Evolutionary conservation across 2,797 vertebrate species (phyloP).

Genomic region (Decapterus maruadsi): DNA sequence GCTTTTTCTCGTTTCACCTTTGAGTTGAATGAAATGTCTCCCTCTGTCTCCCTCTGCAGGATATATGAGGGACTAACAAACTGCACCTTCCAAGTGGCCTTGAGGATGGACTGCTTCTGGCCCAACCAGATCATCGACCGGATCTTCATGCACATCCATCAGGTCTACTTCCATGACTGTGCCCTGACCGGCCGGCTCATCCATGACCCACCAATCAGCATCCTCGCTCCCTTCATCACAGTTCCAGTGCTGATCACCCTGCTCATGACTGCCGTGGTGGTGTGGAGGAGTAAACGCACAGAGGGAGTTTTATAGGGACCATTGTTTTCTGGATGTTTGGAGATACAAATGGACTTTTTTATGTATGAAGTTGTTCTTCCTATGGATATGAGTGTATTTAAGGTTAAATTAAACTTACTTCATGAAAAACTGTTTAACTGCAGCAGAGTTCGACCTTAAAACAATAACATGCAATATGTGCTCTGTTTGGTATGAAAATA

Average conservation of each 20-base stretch:
- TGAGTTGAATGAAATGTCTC: not conserved
- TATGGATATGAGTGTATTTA: not conserved
- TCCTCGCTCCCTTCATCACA: slow-evolving; percentile 89
- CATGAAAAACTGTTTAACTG: not conserved
- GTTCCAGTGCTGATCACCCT: slow-evolving; percentile 88
- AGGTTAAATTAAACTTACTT: not conserved
- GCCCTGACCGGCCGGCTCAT: slow-evolving; percentile 85
- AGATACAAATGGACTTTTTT: slow-evolving; percentile 20
- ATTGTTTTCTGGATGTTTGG: not conserved
- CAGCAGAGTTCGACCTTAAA: not conserved
- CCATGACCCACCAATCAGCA: slow-evolving; percentile 84
- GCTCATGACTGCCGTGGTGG: slow-evolving; percentile 89
- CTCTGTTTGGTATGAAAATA: slow-evolving; percentile 31
- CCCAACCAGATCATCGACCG: slow-evolving; percentile 88
- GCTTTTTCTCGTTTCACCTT: not conserved
- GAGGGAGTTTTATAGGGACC: slow-evolving; percentile 86
- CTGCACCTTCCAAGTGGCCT: slow-evolving; percentile 87
- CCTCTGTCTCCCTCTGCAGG: slow-evolving; percentile 77
- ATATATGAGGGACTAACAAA: slow-evolving; percentile 88
- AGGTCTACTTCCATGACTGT: slow-evolving; percentile 88
- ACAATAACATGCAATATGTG: slow-evolving; percentile 25
- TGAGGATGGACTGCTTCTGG: slow-evolving; percentile 88
- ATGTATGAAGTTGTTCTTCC: not conserved
- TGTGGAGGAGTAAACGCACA: slow-evolving; percentile 90
- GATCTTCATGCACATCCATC: slow-evolving; percentile 88